Base-by-base conservation (phyloP, 1,140 invertebrate genomes). In the Ceratosolen solmsi region DNA sequence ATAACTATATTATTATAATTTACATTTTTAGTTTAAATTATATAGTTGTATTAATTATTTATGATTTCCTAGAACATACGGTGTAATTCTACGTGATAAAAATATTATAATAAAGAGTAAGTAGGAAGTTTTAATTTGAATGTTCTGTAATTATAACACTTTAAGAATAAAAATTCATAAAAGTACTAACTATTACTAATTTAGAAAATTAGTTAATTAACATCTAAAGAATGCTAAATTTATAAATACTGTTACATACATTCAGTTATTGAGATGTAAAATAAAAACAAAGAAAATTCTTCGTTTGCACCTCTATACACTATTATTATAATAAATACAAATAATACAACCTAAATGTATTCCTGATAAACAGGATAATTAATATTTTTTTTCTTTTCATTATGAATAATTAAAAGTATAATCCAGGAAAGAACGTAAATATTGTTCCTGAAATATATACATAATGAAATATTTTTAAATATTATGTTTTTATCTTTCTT, bases 111-210 rank as follows among this genome's bases (percentile, higher is more conserved):
- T n/a, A 8, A 60, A 27, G 25, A 5, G 27, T 60, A 30, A 60
- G 56, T 60, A 60, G 27, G 11, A 4, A 30, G 25, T 60, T 60
- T 25, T 60, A 27, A 60, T 60, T 60, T 60, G 8, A 60, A 60
- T 4, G 11, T 60, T 27, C 3, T 60, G 56, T 60, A 60, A n/a
- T 60, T 27, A 60, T 60, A 60, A 27, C 25, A 27, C 56, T 15
- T 60, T 56, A 22, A 56, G 54, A 60, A 60, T 60, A 60, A 27
- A 60, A 60, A 60, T n/a, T 60, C 11, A 60, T 60, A 60, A 60
- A 60, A 60, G 20, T 25, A 60, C 1, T 60, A 60, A n/a, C 11
- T 2, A 60, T 60, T 60, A 60, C 25, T n/a, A 27, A 60, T 60
- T 27, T 8, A 60, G n/a, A 5, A 27, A 60, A 9, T 60, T 60